These are phyloP conservation scores for Notothenia coriiceps DNA, from an alignment of 2,113 vertebrate species.

Conservation along the genomic window DNA sequence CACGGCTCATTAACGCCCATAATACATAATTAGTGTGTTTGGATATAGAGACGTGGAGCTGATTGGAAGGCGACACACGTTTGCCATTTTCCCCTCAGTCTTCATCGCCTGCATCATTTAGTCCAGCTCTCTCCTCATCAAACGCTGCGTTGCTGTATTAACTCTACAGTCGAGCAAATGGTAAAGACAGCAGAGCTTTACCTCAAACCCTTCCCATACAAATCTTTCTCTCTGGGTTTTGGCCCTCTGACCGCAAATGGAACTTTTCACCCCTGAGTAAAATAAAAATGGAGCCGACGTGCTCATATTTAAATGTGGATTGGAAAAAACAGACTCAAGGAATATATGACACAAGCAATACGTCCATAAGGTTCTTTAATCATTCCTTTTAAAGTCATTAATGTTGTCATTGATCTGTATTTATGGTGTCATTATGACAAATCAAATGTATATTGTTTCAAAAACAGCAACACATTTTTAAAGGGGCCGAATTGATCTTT, in stretches of 20 bases:
- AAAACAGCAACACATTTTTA: background rate
- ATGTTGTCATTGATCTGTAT: background rate
- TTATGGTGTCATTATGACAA: background rate
- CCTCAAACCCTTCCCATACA: background rate
- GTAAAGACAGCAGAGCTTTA: background rate
- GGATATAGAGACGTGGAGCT: constrained; percentile 36
- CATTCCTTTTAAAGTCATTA: background rate
- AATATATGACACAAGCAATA: background rate
- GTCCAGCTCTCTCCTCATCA: constrained; percentile 10
- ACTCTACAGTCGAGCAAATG: background rate
- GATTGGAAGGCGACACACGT: constrained; percentile 52
- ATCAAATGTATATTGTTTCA: background rate
- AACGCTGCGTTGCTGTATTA: constrained; percentile 11
- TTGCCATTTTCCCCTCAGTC: constrained; percentile 4
- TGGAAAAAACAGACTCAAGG: background rate
- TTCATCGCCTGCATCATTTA: constrained; percentile 32
- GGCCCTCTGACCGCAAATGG: background rate
- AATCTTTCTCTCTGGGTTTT: background rate
- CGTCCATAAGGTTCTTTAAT: background rate
- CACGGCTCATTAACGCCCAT: constrained; percentile 67
- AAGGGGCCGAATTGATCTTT: too few species aligned
- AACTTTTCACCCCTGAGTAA: background rate
- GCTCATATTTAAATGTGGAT: background rate
- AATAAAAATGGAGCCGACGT: background rate
- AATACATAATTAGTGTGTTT: constrained; percentile 73